phyloP scores from a whole-genome alignment of 1,140 invertebrate species.

The Heliconius nattereri region DNA sequence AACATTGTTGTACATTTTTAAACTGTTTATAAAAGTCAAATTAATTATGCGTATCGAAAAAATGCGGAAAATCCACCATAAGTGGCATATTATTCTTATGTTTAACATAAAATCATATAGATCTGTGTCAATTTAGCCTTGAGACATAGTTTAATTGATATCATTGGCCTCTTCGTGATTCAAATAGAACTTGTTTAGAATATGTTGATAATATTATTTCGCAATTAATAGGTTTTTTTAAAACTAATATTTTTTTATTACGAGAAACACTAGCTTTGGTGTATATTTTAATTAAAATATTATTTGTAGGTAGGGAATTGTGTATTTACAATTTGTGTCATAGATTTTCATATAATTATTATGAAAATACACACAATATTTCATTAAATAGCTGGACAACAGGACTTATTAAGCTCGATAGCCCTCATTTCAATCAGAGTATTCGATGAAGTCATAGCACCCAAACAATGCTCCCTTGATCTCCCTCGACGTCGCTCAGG shows the following conservation, averaged over 20 bases:
- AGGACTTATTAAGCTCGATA: background rate
- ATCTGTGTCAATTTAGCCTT: background rate
- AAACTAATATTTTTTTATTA: background rate
- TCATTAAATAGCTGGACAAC: background rate
- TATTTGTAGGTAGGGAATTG: no score
- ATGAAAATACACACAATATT: background rate
- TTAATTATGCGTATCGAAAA: background rate
- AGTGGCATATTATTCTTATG: background rate
- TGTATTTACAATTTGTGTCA: no score
- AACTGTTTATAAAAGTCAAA: background rate
- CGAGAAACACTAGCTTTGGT: no score
- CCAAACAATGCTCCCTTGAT: constrained; percentile 11
- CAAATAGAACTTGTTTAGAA: background rate
- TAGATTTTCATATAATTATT: no score
- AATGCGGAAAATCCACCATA: background rate
- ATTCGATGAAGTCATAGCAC: constrained; percentile 1
- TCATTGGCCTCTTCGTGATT: background rate
- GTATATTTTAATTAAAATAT: no score
- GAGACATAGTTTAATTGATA: background rate
- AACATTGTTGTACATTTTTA: background rate
- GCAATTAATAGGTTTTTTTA: background rate
- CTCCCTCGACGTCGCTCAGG: background rate
- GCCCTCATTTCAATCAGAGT: background rate
- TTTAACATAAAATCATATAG: background rate
- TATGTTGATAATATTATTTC: background rate